Percentiles rank a stretch among this genome's conserved stretches.
These are phyloP conservation scores for Drosophila lowei DNA, from an alignment of 1,140 invertebrate genomes.

Conservation along the genomic window DNA sequence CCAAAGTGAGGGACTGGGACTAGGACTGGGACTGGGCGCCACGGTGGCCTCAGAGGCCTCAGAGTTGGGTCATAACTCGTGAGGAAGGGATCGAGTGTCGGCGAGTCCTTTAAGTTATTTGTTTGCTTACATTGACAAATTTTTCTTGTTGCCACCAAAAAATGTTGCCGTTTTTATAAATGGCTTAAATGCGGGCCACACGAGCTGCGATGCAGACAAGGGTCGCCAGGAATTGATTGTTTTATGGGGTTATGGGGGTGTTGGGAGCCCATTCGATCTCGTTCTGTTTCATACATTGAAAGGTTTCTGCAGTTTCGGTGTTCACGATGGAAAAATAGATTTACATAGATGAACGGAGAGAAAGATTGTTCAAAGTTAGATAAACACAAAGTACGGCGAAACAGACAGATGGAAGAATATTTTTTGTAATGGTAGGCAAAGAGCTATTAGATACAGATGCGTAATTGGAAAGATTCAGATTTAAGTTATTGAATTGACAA, in stretches of 20 bases:
- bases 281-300: not conserved
- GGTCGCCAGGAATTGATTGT: slow-evolving; percentile 6
- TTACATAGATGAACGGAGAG: too few species aligned
- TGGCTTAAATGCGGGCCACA: slow-evolving; percentile 28
- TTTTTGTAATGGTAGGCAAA: too few species aligned
- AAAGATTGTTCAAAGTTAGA: too few species aligned
- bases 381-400: too few species aligned
- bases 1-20: not conserved
- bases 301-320: not conserved
- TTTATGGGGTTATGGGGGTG: not conserved
- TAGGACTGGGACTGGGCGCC: slow-evolving; percentile 13
- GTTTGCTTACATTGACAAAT: slow-evolving; percentile 67
- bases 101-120: slow-evolving; percentile 65
- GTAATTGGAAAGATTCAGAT: too few species aligned
- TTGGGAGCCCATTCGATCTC: not conserved
- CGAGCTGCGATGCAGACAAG: not conserved
- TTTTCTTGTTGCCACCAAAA: slow-evolving; percentile 46
- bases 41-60: too few species aligned
- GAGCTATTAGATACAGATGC: too few species aligned
- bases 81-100: not conserved
- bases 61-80: not conserved
- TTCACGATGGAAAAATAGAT: too few species aligned
- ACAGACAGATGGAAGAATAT: too few species aligned
- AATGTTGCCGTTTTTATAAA: slow-evolving; percentile 45
- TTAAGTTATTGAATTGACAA: too few species aligned